Percentiles rank a stretch among this genome's conserved stretches.
Evolutionary conservation across 1,140 invertebrate species (phyloP).

Genomic region (Zaprionus kolodkinae): DNA sequence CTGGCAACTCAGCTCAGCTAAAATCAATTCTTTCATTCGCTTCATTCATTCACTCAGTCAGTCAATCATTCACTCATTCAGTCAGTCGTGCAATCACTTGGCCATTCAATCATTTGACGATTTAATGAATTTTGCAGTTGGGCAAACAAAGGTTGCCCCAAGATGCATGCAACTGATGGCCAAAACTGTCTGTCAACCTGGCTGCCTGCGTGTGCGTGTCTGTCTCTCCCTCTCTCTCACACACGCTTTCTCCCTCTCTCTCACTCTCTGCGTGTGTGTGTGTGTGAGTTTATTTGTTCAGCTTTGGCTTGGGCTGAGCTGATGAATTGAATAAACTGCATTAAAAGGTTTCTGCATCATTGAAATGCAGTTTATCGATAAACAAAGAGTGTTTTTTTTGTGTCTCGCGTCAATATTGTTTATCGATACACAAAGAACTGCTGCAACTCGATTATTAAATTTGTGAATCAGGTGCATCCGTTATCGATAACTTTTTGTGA

Average conservation of each 20-base stretch:
- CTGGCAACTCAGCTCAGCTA: constrained; percentile 12
- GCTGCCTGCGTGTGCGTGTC: background rate
- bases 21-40: constrained; percentile 23
- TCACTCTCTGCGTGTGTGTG: too few species aligned
- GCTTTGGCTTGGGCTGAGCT: background rate
- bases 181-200: constrained; percentile 5
- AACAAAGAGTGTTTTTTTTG: background rate
- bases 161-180: constrained; percentile 6
- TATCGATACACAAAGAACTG: background rate
- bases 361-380: background rate
- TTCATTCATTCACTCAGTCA: constrained; percentile 1
- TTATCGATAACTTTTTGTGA: background rate
- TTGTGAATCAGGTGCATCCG: too few species aligned
- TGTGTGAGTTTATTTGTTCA: background rate
- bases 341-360: background rate
- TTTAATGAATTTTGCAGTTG: constrained; percentile 15
- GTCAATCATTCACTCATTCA: constrained; percentile 12
- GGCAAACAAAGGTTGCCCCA: constrained; percentile 1
- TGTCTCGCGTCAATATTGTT: background rate
- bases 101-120: constrained; percentile 17
- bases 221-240: background rate
- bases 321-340: background rate
- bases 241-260: background rate
- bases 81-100: constrained; percentile 7
- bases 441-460: too few species aligned